Base-by-base conservation (phyloP, 2,888 invertebrate species). In the Sialis fuliginosa region DNA sequence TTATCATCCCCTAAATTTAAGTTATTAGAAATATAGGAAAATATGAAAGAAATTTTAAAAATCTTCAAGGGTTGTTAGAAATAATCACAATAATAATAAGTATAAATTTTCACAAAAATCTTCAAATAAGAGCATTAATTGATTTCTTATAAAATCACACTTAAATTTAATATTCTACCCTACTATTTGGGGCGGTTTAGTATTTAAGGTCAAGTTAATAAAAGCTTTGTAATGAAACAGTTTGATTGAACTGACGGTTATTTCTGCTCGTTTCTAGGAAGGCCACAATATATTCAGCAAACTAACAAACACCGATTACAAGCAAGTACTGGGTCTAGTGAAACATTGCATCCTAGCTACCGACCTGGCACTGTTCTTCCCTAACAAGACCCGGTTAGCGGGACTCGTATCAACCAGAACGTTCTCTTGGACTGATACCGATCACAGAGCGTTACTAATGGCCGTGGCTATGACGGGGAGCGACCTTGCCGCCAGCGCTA, bases 311-410 rank as follows among this genome's bases (percentile, higher is more conserved):
- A 70, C 71, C 30, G 83, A 86, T 52, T 87, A 84, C 65, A 86
- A 85, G 59, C 71, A 83, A 65, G 80, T 86, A 2, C 61, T 90
- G 45, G 72, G 80, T 35, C 71, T 79, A 49, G 78, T 89, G 46
- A 79, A 82, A 54, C 84, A 86, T 55, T 86, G 86, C 60, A 89
- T 90, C 54, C 65, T 89, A 45, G 88, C 89, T 0, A 90, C 89
- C 1, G 89, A 90, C 59, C 63, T 89, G 53, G 87, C 86, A 0
- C 63, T 79, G 1, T 89, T 88, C 63, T 88, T 88, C 57, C 77
- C 81, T 1, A 87, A 88, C 62, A 74, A 78, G 58, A 71, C 73
- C 0, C 74, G 73, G 52, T 66, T 86, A 1, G 62, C 69, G 33
- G 63, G 67, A 13, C 62, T 78, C 4, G 64, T 74, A 0, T 64